Base-by-base conservation (phyloP, 1,140 invertebrate genomes). In the Antheraea pernyi region DNA sequence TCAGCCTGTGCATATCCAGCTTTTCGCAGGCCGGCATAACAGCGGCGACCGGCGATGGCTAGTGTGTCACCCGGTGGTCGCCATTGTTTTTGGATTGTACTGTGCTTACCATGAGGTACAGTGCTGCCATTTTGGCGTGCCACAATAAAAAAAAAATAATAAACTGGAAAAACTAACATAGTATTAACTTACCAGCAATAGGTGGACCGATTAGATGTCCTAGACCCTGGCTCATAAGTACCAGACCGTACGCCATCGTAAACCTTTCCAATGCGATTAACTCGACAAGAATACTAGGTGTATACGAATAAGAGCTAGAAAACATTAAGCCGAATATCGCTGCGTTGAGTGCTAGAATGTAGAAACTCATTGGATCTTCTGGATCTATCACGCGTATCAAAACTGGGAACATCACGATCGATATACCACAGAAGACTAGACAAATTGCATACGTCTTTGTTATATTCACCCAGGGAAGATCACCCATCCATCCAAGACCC, bases 211-310 rank as follows among this genome's bases (percentile, higher is more conserved):
- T 84, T 19, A 95, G 91, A 91, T 94, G 94, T 68, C 95, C 95
- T 74, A 95, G 83, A 11, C 98, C 98, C 92, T 98, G 97, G 78
- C 98, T 97, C 13, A 99, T 90, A 11, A 98, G 91, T 58, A 97
- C 95, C 59, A 99, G 91, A 53, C 98, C 98, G 87, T 99, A 99
- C 16, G 97, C 97, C 84, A 96, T 97, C 0, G 98, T 98, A 85
- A 99, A 98, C 73, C 93, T 84, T 71, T 94, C 94, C 80, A 94
- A 76, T 0, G 96, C 96, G 30, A 97, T 95, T 59, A 97, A 78
- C 79, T 97, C 95, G 4, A 97, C 97, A 59, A 98, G 88, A 80
- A 98, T 97, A 75, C 97, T 96, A 0, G 97, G 97, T 0, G 97
- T 97, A 68, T 98, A 96, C 0, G 97, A 97, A 83, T 97, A 98